phyloP scores from a whole-genome alignment of 2,113 vertebrate genomes.

The Pangasianodon hypophthalmus region DNA sequence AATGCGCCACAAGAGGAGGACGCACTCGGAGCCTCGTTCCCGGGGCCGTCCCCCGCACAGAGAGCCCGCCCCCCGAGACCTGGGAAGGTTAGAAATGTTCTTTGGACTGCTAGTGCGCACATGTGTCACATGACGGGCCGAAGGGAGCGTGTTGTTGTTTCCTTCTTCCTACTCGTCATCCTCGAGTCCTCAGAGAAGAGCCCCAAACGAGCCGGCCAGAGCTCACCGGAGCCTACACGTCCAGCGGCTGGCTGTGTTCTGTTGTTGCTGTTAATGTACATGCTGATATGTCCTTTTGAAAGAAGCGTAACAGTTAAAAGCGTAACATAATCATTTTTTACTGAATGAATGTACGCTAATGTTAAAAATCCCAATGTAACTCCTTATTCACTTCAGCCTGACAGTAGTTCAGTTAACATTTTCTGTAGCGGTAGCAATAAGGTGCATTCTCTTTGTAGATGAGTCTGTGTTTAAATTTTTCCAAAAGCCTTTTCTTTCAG shows the following conservation, averaged over 20 bases:
- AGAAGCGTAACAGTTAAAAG: slow-evolving; percentile 17
- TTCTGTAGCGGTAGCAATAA: slow-evolving; percentile 42
- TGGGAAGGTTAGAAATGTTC: slow-evolving; percentile 99
- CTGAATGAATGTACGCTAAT: slow-evolving; percentile 27
- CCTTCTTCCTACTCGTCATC: slow-evolving; percentile 75
- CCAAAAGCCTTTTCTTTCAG: slow-evolving; percentile 95
- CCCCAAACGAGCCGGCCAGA: slow-evolving; percentile 35
- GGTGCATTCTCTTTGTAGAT: slow-evolving; percentile 73
- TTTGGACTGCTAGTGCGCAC: slow-evolving; percentile 93
- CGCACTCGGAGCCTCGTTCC: slow-evolving; percentile 90
- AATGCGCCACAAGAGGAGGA: slow-evolving; percentile 95
- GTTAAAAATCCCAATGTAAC: slow-evolving; percentile 39
- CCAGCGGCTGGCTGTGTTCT: slow-evolving; percentile 24
- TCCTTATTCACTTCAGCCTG: slow-evolving; percentile 28
- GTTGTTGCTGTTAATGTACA: slow-evolving; percentile 38
- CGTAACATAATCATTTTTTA: not conserved
- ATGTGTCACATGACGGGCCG: slow-evolving; percentile 86
- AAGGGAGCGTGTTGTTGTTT: slow-evolving; percentile 78
- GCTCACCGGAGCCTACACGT: slow-evolving; percentile 40
- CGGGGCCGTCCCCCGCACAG: slow-evolving; percentile 87
- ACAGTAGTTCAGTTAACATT: slow-evolving; percentile 31
- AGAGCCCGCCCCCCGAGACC: slow-evolving; percentile 89
- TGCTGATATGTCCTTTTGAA: slow-evolving; percentile 39
- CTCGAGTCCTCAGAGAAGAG: slow-evolving; percentile 52
- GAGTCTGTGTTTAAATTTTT: slow-evolving; percentile 83